Percentiles rank a stretch among this genome's conserved stretches.
phyloP scores from a whole-genome alignment of 2,113 vertebrate genomes.

The Spea bombifrons region DNA sequence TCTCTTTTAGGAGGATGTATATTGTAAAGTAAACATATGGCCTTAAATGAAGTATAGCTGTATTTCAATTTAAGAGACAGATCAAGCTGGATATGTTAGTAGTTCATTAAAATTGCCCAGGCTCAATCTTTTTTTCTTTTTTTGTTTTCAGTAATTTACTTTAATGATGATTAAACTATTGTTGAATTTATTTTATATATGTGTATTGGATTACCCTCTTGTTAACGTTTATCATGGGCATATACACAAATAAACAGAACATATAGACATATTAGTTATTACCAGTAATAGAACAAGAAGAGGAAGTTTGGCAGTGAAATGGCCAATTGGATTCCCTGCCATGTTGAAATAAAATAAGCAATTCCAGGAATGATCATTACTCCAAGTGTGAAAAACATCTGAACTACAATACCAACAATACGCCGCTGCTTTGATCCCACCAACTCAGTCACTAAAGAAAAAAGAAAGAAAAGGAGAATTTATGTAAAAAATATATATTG shows the following conservation, averaged over 20 bases:
- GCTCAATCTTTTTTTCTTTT: no score
- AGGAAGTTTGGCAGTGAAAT: slow-evolving; percentile 84
- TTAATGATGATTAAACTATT: no score
- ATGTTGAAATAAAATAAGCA: slow-evolving; percentile 82
- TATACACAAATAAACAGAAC: not conserved
- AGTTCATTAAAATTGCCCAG: no score
- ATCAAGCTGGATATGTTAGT: no score
- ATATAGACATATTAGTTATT: slow-evolving; percentile 47
- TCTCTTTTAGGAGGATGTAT: no score
- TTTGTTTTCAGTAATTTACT: no score
- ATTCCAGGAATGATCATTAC: slow-evolving; percentile 87
- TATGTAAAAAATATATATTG: not conserved
- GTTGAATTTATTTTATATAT: no score
- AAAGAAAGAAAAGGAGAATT: slow-evolving; percentile 25
- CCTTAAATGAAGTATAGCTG: no score
- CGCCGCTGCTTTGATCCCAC: slow-evolving; percentile 87
- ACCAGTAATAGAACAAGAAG: slow-evolving; percentile 93
- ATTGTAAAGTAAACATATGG: no score
- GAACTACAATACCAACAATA: slow-evolving; percentile 83
- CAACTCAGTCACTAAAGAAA: slow-evolving; percentile 84
- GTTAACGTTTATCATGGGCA: no score
- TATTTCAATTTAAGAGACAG: no score
- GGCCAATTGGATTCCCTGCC: slow-evolving; percentile 88
- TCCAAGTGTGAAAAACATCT: slow-evolving; percentile 91
- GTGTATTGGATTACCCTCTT: no score